Percentiles rank a stretch among this genome's conserved stretches.
phyloP scores from a whole-genome alignment of 2,888 invertebrate genomes.

The Gastracanthus pulcherrimus region DNA sequence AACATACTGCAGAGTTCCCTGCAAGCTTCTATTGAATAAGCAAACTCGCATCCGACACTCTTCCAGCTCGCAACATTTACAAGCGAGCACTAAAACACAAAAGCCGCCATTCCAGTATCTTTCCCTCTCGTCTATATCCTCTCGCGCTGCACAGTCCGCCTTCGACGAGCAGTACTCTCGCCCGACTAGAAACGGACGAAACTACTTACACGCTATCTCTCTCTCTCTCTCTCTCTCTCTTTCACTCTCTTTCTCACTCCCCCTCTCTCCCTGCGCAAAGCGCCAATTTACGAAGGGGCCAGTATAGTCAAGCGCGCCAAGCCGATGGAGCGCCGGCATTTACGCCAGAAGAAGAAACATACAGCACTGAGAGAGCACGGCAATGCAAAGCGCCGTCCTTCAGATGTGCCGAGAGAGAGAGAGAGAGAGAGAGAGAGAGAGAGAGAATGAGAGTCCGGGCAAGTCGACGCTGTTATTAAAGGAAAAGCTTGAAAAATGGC shows the following conservation, averaged over 20 bases:
- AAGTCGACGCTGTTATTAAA: conserved; percentile 64
- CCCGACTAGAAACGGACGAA: neutral
- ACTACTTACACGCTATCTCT: conserved; percentile 11
- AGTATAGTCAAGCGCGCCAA: neutral
- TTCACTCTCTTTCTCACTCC: too few relatives aligned
- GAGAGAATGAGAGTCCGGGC: neutral
- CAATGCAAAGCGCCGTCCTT: too few relatives aligned
- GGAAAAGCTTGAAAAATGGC: conserved; percentile 66
- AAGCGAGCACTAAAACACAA: too few relatives aligned
- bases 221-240: too few relatives aligned
- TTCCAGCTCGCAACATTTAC: neutral
- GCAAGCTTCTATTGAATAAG: neutral
- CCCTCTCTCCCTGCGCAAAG: too few relatives aligned
- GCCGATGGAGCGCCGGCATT: too few relatives aligned
- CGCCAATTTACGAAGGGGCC: conserved; percentile 29
- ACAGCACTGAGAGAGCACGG: conserved; percentile 12
- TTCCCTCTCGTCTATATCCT: neutral
- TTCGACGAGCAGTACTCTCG: neutral
- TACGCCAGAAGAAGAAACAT: neutral
- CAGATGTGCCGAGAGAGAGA: neutral
- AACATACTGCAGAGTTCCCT: too few relatives aligned
- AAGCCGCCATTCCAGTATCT: neutral
- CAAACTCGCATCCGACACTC: too few relatives aligned
- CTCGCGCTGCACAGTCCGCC: too few relatives aligned
- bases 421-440: neutral